These are phyloP conservation scores for Danio kyathit DNA, from an alignment of 2,797 vertebrate genomes.

Conservation along the genomic window DNA sequence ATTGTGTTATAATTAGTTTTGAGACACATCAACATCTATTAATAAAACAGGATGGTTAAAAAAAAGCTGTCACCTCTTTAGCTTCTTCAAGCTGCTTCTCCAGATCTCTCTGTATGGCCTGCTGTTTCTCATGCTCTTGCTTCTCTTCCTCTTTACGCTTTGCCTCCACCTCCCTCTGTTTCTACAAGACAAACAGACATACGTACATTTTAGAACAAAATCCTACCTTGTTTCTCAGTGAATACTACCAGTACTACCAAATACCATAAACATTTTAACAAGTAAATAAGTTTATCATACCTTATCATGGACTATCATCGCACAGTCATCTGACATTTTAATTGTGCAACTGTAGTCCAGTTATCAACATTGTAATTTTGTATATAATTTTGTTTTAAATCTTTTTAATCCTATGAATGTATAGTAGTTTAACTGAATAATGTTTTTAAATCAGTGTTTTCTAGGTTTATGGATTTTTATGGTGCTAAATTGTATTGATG, in stretches of 20 bases:
- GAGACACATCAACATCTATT: background rate
- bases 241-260: background rate
- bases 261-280: background rate
- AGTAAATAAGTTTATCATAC: background rate
- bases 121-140: conserved; percentile 51
- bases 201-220: background rate
- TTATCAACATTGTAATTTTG: background rate
- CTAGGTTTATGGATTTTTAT: no score
- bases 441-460: no score
- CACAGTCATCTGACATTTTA: background rate
- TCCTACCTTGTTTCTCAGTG: background rate
- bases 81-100: conserved; percentile 56
- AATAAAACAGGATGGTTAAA: background rate
- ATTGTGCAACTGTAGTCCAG: background rate
- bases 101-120: conserved; percentile 46
- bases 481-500: no score
- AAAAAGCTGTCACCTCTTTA: conserved; percentile 41
- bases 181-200: conserved; percentile 43
- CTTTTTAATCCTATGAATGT: background rate
- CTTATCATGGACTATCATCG: no score
- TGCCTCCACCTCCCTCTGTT: conserved; percentile 61
- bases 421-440: no score
- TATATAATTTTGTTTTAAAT: background rate
- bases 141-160: conserved; percentile 58
- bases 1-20: background rate